These are phyloP conservation scores for Spheniscus mendiculus DNA, from an alignment of 2,113 vertebrate genomes.

Conservation along the genomic window DNA sequence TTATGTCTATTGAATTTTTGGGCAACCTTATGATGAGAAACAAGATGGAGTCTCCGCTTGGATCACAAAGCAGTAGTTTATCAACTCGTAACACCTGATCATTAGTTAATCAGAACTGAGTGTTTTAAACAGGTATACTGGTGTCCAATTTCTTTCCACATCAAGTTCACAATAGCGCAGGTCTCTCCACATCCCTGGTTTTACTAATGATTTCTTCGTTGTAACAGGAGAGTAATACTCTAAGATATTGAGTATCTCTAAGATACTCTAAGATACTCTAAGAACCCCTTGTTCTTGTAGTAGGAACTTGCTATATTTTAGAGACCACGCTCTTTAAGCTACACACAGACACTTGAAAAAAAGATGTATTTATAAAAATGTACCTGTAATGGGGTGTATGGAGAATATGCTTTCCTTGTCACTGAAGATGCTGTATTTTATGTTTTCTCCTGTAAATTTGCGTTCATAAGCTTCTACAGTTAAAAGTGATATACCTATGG, in stretches of 20 bases:
- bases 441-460: conserved; percentile 52
- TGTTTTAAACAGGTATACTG: not conserved
- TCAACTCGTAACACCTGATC: not conserved
- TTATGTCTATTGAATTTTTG: not conserved
- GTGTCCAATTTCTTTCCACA: not conserved
- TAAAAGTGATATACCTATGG: conserved; percentile 82
- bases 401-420: conserved; percentile 83
- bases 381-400: conserved; percentile 84
- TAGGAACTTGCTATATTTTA: not conserved
- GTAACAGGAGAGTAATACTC: not conserved
- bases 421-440: conserved; percentile 84
- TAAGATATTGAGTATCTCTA: not conserved
- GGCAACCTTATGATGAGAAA: not conserved
- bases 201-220: not conserved
- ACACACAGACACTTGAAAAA: not conserved
- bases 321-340: not conserved
- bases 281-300: not conserved
- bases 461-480: conserved; percentile 80
- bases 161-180: not conserved
- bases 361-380: not conserved
- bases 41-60: not conserved
- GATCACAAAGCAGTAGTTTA: not conserved
- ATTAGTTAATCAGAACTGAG: not conserved
- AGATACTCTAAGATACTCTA: no score
- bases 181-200: not conserved